Base-by-base conservation (phyloP, 2,888 invertebrate species). In the Luffia ferchaultella region DNA sequence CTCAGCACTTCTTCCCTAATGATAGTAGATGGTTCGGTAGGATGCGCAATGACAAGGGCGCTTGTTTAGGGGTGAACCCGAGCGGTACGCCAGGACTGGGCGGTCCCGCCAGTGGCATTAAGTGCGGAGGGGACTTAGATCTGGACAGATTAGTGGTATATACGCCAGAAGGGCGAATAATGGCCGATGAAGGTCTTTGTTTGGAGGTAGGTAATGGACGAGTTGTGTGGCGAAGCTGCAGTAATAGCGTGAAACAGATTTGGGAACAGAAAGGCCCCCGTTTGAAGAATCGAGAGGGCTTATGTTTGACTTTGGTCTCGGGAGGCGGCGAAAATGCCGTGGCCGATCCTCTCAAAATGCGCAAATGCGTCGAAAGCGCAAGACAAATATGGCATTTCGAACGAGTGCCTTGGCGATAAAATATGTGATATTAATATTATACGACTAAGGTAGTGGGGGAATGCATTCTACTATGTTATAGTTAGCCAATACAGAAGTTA, bases 1-100 rank as follows among this genome's bases (percentile, higher is more conserved):
- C 97, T 0, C 93, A 97, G 65, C 93, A 98, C 67, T 98, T 97
- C 70, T 93, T 98, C 63, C 98, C 98, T 0, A 91, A 89, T 20
- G 87, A 91, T 1, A 90, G 92, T 58, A 86, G 94, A 56, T 95
- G 95, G 79, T 95, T 98, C 67, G 98, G 98, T 40, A 90, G 93
- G 78, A 95, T 96, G 44, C 71, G 71, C 45, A 89, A 87, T 50
- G 72, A 71, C 3, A 68, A 63, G 46, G 82, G 77, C 1, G 70
- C 70, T 44, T 83, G 83, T 60, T 62, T 83, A 45, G 79, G 74
- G 0, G 64, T 73, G 1, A 58, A 60, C 12, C 80, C 86, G 55
- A 82, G 77, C 41, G 76, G 86, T 1, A 83, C 87, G 5, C 87
- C 89, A 16, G 92, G 91, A 44, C 86, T 91, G 0, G 90, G 90